phyloP scores from a whole-genome alignment of 2,113 vertebrate genomes.

The Strix aluco region DNA sequence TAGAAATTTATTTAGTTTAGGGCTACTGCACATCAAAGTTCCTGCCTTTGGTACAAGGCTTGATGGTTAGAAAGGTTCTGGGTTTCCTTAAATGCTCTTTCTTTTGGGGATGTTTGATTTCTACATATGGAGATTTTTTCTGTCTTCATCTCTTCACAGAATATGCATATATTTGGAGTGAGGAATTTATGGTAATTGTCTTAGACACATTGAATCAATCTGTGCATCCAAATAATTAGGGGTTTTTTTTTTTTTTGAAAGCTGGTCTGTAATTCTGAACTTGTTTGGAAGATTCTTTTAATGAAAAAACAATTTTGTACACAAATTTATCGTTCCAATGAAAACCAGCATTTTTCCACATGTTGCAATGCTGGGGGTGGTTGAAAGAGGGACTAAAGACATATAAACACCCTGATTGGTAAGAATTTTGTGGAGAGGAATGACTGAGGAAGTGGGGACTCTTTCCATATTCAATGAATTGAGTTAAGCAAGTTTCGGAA shows the following conservation, averaged over 20 bases:
- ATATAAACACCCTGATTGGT: neutral
- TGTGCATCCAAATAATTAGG: neutral
- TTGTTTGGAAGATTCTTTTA: neutral
- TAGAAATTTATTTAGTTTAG: neutral
- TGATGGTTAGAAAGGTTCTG: neutral
- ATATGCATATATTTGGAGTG: conserved; percentile 1
- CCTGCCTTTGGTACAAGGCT: neutral
- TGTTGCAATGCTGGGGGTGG: neutral
- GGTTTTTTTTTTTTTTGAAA: neutral
- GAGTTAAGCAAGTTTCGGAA: neutral
- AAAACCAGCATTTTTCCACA: conserved; percentile 8
- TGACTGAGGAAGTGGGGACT: neutral
- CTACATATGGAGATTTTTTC: neutral
- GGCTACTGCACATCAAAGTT: fast-evolving
- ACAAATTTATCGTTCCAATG: neutral
- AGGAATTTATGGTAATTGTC: neutral
- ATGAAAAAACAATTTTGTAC: neutral
- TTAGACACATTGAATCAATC: neutral
- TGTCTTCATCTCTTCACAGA: conserved; percentile 1
- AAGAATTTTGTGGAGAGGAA: neutral
- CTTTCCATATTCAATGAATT: neutral
- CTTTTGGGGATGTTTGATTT: neutral
- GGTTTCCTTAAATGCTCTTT: neutral
- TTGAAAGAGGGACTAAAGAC: neutral
- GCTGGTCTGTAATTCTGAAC: neutral